Conservation (phyloP, 2,888 invertebrate species). For the Ichneumoninae sp. region DNA sequence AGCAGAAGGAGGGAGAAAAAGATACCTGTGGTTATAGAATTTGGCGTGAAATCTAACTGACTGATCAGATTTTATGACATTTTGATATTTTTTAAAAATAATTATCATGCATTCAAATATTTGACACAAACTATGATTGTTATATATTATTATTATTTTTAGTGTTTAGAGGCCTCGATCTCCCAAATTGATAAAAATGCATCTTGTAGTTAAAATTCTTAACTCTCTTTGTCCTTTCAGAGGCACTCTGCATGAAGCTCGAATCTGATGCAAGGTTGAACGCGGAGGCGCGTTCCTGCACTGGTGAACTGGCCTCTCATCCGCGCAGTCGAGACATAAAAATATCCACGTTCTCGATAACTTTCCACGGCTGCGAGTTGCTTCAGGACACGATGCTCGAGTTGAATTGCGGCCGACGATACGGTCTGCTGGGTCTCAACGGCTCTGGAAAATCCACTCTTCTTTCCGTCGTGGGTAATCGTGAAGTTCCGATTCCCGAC, state of each 20-base stretch:
- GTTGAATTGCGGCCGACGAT: slow-evolving; percentile 98
- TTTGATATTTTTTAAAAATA: no score
- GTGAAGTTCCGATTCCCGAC: slow-evolving; percentile 98
- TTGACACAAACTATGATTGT: background rate
- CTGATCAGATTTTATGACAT: no score
- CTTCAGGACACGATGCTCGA: slow-evolving; percentile 98
- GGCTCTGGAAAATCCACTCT: slow-evolving; percentile 99
- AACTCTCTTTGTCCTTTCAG: slow-evolving; percentile 84
- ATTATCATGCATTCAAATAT: no score
- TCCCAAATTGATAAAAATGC: background rate
- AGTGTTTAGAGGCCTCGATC: no score
- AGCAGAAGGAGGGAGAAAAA: no score
- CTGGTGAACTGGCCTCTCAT: slow-evolving; percentile 97
- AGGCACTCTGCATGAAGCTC: slow-evolving; percentile 93
- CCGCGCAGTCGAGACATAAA: slow-evolving; percentile 98
- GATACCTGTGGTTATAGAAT: no score
- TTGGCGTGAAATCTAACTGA: no score
- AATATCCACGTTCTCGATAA: slow-evolving; percentile 97
- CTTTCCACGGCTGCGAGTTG: slow-evolving; percentile 98
- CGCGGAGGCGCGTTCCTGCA: slow-evolving; percentile 96
- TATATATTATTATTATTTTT: no score
- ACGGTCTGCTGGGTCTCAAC: slow-evolving; percentile 98
- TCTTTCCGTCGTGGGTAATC: slow-evolving; percentile 94
- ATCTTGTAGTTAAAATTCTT: background rate
- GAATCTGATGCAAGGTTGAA: slow-evolving; percentile 96